Evolutionary conservation across 1,140 invertebrate genomes (phyloP), one percentile per base, ranked within the genome.

Genomic region (Drosophila orosa): DNA sequence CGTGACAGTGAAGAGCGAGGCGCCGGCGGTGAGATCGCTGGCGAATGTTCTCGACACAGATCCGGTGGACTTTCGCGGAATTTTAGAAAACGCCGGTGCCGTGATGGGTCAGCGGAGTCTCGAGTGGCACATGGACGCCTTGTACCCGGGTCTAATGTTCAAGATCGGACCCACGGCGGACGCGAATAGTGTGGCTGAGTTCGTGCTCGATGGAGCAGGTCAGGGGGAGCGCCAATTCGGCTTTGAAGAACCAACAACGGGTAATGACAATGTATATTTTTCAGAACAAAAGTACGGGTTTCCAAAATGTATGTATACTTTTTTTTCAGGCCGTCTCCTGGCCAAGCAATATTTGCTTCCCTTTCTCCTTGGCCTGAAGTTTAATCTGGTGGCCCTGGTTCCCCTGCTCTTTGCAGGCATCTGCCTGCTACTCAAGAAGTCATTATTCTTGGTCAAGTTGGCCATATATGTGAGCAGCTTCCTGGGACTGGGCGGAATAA

Each of bases 321-420:
- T 9, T 6, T 47, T 94, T 94, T 56, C 93, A 96, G 95, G 94
- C 81, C 94, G 95, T 27, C 80, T 95, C n/a, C 69, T 96, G 68
- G 93, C 95, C 33, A 93, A 94, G 58, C 94, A 95, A 73, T 93
- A 96, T 52, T 68, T 96, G 25, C 86, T 96, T 35, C 95, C 95
- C 24, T 94, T 96, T 85, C 93, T 96, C 1, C 92, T 96, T 25
- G 96, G 95, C 10, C 93, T 96, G 44, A 96, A 96, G 92, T 96
- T 96, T 83, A 96, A 96, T 71, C 83, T 96, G 40, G 94, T 95
- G 0, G 95, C 95, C 1, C 83, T 96, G 42, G 91, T 96, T 15
- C 95, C 96, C 0, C 90, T 96, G 59, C 76, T 96, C 0, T 95
- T 96, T 66, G 95, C 95, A 2, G 80, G 95, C 13, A 89, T 96